These are phyloP conservation scores for Chironex yamaguchii DNA, from an alignment of 30 jellyfish, hydroid and myxozoan species.

Conservation along the genomic window DNA sequence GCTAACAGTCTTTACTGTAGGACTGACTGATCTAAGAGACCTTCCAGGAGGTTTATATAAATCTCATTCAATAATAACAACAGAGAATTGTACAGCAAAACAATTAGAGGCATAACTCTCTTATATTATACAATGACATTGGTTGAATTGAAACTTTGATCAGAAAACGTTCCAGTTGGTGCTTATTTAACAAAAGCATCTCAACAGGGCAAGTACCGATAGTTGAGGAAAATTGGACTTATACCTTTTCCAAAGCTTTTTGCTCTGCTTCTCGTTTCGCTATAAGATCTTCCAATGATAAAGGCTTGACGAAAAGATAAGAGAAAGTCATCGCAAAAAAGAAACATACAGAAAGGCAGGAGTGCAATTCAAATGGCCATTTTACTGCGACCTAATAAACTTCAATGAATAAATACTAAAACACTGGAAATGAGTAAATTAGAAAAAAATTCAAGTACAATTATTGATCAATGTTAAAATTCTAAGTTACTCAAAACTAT, in stretches of 20 bases:
- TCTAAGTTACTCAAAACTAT: slow-evolving; percentile 18
- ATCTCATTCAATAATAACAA: too few species aligned
- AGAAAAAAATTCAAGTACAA: not conserved
- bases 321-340: not conserved
- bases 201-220: too few species aligned
- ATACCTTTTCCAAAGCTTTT: slow-evolving; percentile 89
- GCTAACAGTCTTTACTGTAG: too few species aligned
- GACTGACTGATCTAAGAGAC: too few species aligned
- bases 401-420: not conserved
- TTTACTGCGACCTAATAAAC: not conserved
- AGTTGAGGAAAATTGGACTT: too few species aligned
- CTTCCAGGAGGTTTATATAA: too few species aligned
- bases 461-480: slow-evolving; percentile 12
- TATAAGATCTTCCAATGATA: slow-evolving; percentile 84
- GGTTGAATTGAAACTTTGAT: too few species aligned
- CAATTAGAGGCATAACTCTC: too few species aligned
- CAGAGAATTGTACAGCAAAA: too few species aligned
- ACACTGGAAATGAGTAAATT: not conserved
- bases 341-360: too few species aligned
- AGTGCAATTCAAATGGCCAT: too few species aligned
- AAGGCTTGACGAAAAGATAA: slow-evolving; percentile 58
- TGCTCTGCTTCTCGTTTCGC: slow-evolving; percentile 90
- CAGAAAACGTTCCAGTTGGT: not conserved
- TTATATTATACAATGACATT: too few species aligned
- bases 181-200: not conserved